Evolutionary conservation across 2,797 vertebrate genomes (phyloP).

Genomic region (Labeo calbasu): DNA sequence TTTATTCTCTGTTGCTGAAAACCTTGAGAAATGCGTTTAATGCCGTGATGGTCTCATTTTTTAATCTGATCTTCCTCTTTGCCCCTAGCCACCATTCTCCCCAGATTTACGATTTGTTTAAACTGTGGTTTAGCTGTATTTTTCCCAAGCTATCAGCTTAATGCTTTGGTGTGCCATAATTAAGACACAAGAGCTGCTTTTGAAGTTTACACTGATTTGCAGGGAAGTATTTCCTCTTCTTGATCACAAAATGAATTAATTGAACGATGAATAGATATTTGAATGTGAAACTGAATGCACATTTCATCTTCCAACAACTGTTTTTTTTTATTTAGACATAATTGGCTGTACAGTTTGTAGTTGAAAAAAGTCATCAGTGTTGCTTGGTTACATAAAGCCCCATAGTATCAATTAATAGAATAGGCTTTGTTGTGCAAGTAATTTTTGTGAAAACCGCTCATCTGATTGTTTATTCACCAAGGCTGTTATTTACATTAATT

Average conservation of each 20-base stretch:
- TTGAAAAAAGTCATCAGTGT: neutral
- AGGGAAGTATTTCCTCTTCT: neutral
- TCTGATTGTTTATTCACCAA: neutral
- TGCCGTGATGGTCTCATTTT: slow-evolving; percentile 58
- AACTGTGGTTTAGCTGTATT: slow-evolving; percentile 18
- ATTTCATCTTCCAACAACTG: slow-evolving; percentile 6
- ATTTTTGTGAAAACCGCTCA: neutral
- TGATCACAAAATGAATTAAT: slow-evolving; percentile 19
- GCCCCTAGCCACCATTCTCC: slow-evolving; percentile 52
- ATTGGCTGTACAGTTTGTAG: neutral
- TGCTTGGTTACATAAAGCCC: slow-evolving; percentile 16
- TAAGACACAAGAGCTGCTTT: slow-evolving; percentile 29
- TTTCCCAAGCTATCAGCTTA: neutral
- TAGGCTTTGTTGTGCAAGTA: neutral
- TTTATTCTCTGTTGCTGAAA: slow-evolving; percentile 58
- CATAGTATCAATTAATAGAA: neutral
- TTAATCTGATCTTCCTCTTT: slow-evolving; percentile 57
- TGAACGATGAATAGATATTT: neutral
- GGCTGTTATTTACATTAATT: slow-evolving; percentile 7
- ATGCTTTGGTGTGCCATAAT: slow-evolving; percentile 13
- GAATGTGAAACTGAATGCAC: slow-evolving; percentile 27
- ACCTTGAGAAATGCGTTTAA: slow-evolving; percentile 67
- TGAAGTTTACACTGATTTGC: neutral
- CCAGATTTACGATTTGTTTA: slow-evolving; percentile 39
- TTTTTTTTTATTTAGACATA: neutral